A percentile compares a stretch with the other conserved stretches of the same genome.
phyloP scores from a whole-genome alignment of 2,888 invertebrate genomes.

The Acleris sparsana region DNA sequence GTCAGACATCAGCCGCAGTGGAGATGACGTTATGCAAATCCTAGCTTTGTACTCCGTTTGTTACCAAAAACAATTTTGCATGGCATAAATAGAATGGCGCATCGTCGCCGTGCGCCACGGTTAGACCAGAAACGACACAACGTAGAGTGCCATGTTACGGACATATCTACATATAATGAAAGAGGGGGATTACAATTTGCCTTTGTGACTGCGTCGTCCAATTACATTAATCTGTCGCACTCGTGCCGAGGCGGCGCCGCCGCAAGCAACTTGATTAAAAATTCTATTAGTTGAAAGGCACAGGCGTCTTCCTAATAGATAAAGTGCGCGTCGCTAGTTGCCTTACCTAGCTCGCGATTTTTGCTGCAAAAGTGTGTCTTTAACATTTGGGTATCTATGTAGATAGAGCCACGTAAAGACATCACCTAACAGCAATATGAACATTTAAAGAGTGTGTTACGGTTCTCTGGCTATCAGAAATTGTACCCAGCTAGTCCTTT shows the following conservation, averaged over 20 bases:
- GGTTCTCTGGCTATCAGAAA: too few relatives aligned
- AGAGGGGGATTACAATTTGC: conserved; percentile 82
- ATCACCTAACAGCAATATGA: too few relatives aligned
- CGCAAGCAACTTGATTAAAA: conserved; percentile 82
- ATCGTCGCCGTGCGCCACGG: conserved; percentile 48
- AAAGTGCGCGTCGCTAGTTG: conserved; percentile 66
- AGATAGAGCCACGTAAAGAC: too few relatives aligned
- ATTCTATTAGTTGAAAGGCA: conserved; percentile 82
- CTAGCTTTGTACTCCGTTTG: conserved; percentile 64
- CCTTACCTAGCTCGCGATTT: conserved; percentile 43
- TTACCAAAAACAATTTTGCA: conserved; percentile 58
- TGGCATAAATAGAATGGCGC: conserved; percentile 54
- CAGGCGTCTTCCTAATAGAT: conserved; percentile 77
- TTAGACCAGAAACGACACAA: conserved; percentile 64
- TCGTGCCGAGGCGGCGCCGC: conserved; percentile 66
- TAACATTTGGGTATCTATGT: not conserved
- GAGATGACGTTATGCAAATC: conserved; percentile 69
- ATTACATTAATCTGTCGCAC: conserved; percentile 81
- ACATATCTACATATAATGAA: conserved; percentile 68
- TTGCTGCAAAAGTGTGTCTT: not conserved
- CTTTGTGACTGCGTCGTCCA: conserved; percentile 81
- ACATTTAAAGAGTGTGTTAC: too few relatives aligned
- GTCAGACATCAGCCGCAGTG: conserved; percentile 64
- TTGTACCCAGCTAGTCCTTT: too few relatives aligned
- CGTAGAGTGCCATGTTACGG: conserved; percentile 65